phyloP scores from a whole-genome alignment of 1,140 invertebrate species.

The Nymphalis io region DNA sequence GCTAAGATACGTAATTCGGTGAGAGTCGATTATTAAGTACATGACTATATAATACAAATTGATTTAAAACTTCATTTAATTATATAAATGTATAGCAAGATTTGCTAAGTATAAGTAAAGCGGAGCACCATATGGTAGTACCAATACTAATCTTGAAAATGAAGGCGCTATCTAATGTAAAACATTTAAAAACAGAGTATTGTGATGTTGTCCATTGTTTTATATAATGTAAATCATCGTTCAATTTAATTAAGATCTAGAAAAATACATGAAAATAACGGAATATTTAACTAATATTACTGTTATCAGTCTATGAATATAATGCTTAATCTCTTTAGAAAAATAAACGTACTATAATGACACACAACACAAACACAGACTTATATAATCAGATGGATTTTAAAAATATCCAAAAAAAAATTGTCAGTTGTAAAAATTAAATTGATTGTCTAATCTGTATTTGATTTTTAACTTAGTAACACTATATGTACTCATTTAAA shows the following conservation, averaged over 20 bases:
- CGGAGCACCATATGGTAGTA: constrained; percentile 41
- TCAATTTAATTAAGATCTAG: not conserved
- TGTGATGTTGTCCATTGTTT: constrained; percentile 7
- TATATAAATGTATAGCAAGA: constrained; percentile 21
- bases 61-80: constrained; percentile 13
- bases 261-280: constrained; percentile 3
- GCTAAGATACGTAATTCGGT: constrained; percentile 72
- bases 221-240: not conserved
- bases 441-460: not conserved
- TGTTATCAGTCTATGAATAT: constrained; percentile 25
- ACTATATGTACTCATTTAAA: not conserved
- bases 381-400: constrained; percentile 6
- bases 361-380: constrained; percentile 19
- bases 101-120: constrained; percentile 27
- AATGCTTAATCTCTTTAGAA: constrained; percentile 17
- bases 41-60: constrained; percentile 36
- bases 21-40: constrained; percentile 62
- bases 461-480: constrained; percentile 1
- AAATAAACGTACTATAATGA: constrained; percentile 7
- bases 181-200: not conserved
- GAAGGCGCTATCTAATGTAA: constrained; percentile 5
- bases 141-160: constrained; percentile 20
- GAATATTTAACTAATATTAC: constrained; percentile 17
- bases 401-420: not conserved
- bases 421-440: not conserved